These are phyloP conservation scores for Excalfactoria chinensis DNA, from an alignment of 2,113 vertebrate genomes.

Conservation along the genomic window DNA sequence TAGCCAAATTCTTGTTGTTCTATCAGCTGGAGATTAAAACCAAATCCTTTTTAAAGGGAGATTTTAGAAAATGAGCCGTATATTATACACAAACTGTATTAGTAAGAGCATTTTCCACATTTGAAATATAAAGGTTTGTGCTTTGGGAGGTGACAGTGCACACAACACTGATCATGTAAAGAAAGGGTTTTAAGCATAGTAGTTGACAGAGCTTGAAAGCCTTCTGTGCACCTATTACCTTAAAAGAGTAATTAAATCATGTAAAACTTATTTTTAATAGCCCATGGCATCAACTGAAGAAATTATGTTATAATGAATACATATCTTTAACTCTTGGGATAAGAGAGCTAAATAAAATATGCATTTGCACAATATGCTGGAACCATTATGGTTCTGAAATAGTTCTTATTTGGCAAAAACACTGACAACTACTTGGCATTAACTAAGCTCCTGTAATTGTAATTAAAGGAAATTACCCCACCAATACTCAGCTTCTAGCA, in stretches of 20 bases:
- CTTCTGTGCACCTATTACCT: slow-evolving; percentile 10
- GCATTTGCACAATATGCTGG: slow-evolving; percentile 43
- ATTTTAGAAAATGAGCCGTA: neutral
- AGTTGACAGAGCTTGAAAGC: slow-evolving; percentile 7
- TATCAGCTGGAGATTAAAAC: neutral
- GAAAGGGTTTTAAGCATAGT: slow-evolving; percentile 12
- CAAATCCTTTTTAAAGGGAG: neutral
- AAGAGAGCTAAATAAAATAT: slow-evolving; percentile 65
- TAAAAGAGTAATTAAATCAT: slow-evolving; percentile 24
- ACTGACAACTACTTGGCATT: slow-evolving; percentile 36
- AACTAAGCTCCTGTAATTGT: slow-evolving; percentile 39
- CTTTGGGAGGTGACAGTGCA: neutral
- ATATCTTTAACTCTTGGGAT: slow-evolving; percentile 22
- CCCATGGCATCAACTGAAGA: neutral
- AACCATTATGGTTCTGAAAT: slow-evolving; percentile 27
- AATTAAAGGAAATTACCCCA: slow-evolving; percentile 52
- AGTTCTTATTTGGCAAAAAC: slow-evolving; percentile 51
- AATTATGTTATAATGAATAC: slow-evolving; percentile 46
- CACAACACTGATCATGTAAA: neutral
- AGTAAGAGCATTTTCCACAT: neutral
- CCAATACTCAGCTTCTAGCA: neutral
- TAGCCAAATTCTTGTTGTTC: neutral
- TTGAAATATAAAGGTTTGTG: neutral
- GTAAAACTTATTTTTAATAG: slow-evolving; percentile 61
- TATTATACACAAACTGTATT: neutral